Conservation (phyloP, 1,140 invertebrate species). For the Steinernema khuongi region DNA sequence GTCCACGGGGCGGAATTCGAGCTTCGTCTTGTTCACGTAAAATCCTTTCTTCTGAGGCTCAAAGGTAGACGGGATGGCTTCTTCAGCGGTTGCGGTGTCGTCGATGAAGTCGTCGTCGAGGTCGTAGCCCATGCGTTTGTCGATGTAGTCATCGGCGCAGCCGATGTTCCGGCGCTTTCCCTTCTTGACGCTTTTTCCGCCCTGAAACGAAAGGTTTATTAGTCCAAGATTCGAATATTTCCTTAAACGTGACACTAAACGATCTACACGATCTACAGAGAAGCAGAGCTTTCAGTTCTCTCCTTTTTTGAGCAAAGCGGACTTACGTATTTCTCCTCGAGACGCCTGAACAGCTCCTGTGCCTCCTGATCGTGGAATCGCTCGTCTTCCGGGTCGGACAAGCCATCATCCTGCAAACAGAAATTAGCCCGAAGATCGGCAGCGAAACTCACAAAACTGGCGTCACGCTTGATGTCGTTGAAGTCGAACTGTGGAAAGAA, state of each 20-base stretch:
- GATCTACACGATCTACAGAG: slow-evolving; percentile 12
- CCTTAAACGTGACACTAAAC: slow-evolving; percentile 22
- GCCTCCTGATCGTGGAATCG: slow-evolving; percentile 37
- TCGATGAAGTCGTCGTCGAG: slow-evolving; percentile 45
- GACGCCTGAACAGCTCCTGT: slow-evolving; percentile 35
- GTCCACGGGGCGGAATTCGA: slow-evolving; percentile 29
- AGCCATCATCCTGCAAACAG: slow-evolving; percentile 26
- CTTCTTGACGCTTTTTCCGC: slow-evolving; percentile 33
- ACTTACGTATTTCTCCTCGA: slow-evolving; percentile 45
- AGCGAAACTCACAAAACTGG: slow-evolving; percentile 22
- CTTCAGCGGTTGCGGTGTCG: slow-evolving; percentile 46
- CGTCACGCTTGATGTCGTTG: slow-evolving; percentile 32
- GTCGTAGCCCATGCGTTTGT: slow-evolving; percentile 48
- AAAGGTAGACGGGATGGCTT: slow-evolving; percentile 45
- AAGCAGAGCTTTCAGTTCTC: slow-evolving; percentile 3
- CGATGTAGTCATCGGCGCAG: slow-evolving; percentile 40
- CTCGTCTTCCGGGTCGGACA: slow-evolving; percentile 28
- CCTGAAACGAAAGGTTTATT: slow-evolving; percentile 25
- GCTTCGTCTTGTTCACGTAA: slow-evolving; percentile 42
- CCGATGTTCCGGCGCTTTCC: slow-evolving; percentile 25
- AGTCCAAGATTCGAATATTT: slow-evolving; percentile 15
- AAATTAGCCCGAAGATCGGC: neutral
- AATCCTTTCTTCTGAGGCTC: slow-evolving; percentile 41
- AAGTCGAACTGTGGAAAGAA: slow-evolving; percentile 44
- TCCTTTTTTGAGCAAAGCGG: slow-evolving; percentile 22